Evolutionary conservation across 1,140 invertebrate genomes (phyloP).

Genomic region (Neodiprion pinetum): DNA sequence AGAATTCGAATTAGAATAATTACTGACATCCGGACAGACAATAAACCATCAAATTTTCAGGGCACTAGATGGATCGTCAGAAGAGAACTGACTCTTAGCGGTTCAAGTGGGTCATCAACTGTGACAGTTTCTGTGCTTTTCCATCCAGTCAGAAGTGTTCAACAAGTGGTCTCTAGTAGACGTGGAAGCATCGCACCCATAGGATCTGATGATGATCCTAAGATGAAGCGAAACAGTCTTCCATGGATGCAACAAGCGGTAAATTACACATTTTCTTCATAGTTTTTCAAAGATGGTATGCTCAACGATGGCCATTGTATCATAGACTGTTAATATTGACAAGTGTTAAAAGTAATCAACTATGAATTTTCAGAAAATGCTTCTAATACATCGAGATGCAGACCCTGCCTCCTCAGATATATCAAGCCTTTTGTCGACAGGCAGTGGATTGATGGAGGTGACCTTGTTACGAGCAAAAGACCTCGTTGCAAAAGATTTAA

Average conservation of each 20-base stretch:
- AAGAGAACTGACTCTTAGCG: constrained; percentile 47
- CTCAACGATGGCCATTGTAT: too few relatives aligned
- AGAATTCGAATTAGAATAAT: neutral
- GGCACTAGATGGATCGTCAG: constrained; percentile 45
- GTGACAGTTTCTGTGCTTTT: constrained; percentile 65
- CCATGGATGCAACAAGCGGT: constrained; percentile 60
- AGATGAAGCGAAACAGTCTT: constrained; percentile 51
- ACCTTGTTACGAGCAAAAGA: constrained; percentile 53
- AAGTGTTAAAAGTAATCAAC: constrained; percentile 20
- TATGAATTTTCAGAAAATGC: constrained; percentile 45
- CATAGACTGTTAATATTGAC: neutral
- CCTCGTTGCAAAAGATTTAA: constrained; percentile 58
- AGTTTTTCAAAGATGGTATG: too few relatives aligned
- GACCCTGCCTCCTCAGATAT: constrained; percentile 51
- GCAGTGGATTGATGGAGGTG: constrained; percentile 57
- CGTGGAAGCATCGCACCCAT: constrained; percentile 40
- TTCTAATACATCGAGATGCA: constrained; percentile 50
- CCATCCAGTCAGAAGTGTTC: constrained; percentile 57
- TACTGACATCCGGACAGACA: neutral
- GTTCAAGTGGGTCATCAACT: constrained; percentile 49
- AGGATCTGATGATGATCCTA: constrained; percentile 39
- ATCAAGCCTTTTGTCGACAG: constrained; percentile 53
- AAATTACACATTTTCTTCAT: constrained; percentile 25
- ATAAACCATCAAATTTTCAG: constrained; percentile 23
- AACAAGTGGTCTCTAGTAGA: constrained; percentile 37